Base-by-base conservation (phyloP, 2,113 vertebrate genomes). In the Phrynosoma blainvillii region DNA sequence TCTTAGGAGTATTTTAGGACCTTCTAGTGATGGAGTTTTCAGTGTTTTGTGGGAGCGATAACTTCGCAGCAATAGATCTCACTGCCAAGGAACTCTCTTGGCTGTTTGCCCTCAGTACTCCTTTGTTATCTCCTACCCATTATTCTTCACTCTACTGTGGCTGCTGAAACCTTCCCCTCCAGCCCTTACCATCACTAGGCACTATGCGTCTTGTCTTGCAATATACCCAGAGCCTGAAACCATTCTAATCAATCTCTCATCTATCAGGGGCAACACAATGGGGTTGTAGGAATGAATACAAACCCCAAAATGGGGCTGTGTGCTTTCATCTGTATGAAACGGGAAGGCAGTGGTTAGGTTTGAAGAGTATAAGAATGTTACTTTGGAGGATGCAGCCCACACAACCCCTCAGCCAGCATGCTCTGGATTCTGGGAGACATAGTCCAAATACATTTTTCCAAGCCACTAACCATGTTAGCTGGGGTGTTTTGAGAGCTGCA, bases 21-120 rank as follows among this genome's bases (percentile, higher is more conserved):
- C 21, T 65, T 79, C 74, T 68, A 1, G 7, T 70, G 25, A 54
- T 1, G 30, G 76, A 85, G 32, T 5, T 91, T 30, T 84, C 65
- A 36, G 0, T 1, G 13, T 77, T 91, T 75, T 83, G 84, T 79
- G 70, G 21, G 83, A 92, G 70, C 23, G 82, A 84, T 78, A 78
- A 85, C 79, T 93, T 83, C 71, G 1, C 54, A 89, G 85, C 84
- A 91, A 88, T 78, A 36, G 16, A 82, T 68, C 71, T 88, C 76
- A 1, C 56, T 16, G 77, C 25, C 84, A 84, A 81, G 56, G 42
- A 66, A 9, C 62, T 56, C 16, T 88, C 42, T 88, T 80, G 0
- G 36, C 71, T 42, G 65, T 21, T 75, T 0, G 0, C 54, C 2
- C 83, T 5, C 30, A 88, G 20, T 0, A 0, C 23, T 76, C 84